phyloP scores from a whole-genome alignment of 2,888 invertebrate genomes.

The Callimorpha dominula region DNA sequence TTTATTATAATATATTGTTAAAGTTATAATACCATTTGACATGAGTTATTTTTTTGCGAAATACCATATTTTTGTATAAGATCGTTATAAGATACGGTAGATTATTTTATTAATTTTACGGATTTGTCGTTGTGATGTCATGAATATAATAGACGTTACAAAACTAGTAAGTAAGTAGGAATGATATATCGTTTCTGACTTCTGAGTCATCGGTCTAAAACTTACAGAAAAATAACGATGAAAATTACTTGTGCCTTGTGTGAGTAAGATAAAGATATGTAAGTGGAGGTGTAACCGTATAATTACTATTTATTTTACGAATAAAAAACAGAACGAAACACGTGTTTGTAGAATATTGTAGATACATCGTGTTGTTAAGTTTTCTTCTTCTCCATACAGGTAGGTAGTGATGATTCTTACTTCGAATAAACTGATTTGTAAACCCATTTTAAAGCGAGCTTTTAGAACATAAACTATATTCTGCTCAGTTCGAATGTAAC shows the following conservation, averaged over 20 bases:
- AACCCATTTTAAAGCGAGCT: conserved; percentile 8
- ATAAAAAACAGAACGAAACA: conserved; percentile 18
- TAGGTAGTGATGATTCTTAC: conserved; percentile 15
- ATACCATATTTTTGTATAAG: not conserved
- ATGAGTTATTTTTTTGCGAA: conserved; percentile 4
- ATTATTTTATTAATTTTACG: conserved; percentile 9
- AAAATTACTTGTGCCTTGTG: conserved; percentile 5
- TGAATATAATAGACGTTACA: conserved; percentile 17
- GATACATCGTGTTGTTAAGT: conserved; percentile 12
- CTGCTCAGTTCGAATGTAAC: conserved; percentile 22
- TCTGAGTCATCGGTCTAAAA: conserved; percentile 36
- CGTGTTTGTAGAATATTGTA: not conserved
- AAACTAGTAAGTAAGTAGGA: conserved; percentile 15
- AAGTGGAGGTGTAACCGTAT: conserved; percentile 25
- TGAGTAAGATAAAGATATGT: conserved; percentile 13
- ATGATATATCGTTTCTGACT: conserved; percentile 27
- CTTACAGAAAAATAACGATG: conserved; percentile 11
- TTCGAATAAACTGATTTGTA: conserved; percentile 5
- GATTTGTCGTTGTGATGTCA: conserved; percentile 33
- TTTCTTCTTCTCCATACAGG: not conserved
- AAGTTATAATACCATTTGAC: conserved; percentile 24
- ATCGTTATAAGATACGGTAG: conserved; percentile 7
- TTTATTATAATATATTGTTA: conserved; percentile 35
- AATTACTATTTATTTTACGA: conserved; percentile 21
- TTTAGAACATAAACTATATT: conserved; percentile 13